phyloP scores from a whole-genome alignment of 2,797 vertebrate species.

The Arremon brunneinucha region DNA sequence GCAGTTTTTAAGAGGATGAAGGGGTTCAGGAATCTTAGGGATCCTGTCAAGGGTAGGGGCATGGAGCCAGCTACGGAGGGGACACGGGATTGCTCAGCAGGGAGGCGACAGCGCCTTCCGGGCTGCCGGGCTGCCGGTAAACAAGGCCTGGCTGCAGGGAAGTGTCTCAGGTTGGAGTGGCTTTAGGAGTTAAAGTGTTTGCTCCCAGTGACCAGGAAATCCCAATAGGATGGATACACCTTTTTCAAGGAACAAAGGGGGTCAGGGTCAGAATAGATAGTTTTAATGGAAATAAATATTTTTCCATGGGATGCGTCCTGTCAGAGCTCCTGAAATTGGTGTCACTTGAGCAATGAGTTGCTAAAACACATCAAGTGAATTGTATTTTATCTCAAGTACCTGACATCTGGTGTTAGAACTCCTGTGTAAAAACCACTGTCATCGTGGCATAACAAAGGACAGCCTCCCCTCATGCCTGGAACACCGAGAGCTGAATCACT shows the following conservation, averaged over 20 bases:
- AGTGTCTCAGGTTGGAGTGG: background rate
- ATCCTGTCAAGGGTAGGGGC: rapidly evolving
- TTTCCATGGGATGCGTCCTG: background rate
- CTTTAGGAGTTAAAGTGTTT: background rate
- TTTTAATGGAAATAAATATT: background rate
- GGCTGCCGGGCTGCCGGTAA: background rate
- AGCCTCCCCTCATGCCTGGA: background rate
- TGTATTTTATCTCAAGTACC: background rate
- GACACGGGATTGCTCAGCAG: rapidly evolving
- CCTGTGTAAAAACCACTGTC: background rate
- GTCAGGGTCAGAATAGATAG: rapidly evolving
- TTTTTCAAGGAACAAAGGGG: background rate
- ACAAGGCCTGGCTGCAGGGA: background rate
- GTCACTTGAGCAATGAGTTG: background rate
- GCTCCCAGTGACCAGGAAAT: background rate
- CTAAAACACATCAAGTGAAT: background rate
- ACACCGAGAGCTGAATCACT: background rate
- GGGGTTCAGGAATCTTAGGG: rapidly evolving
- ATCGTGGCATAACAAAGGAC: background rate
- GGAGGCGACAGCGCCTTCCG: background rate
- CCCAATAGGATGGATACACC: rapidly evolving
- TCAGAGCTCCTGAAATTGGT: background rate
- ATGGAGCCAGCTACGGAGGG: rapidly evolving
- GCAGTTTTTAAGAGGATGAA: background rate
- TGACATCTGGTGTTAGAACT: background rate